phyloP scores from a whole-genome alignment of 2,797 vertebrate species.

The Uromys caudimaculatus region DNA sequence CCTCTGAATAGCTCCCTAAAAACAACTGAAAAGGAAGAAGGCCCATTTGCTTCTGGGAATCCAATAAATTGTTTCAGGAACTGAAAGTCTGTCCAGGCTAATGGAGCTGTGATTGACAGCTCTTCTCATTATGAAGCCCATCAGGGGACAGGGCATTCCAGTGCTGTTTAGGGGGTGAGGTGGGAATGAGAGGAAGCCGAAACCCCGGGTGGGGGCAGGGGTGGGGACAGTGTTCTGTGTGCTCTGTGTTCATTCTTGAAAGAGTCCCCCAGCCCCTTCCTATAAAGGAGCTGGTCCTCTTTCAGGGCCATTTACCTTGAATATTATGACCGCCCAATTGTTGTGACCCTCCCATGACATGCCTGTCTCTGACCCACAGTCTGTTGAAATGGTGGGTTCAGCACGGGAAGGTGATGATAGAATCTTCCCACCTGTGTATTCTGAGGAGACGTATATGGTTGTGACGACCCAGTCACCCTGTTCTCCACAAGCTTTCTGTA shows the following conservation, averaged over 20 bases:
- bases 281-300: not conserved
- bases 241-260: not conserved
- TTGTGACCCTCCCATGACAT: accelerated
- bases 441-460: accelerated
- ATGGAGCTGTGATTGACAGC: slow-evolving; percentile 91
- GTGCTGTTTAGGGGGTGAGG: slow-evolving; percentile 83
- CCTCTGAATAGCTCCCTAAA: slow-evolving; percentile 87
- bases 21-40: slow-evolving; percentile 85
- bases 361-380: not conserved
- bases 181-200: slow-evolving; percentile 84
- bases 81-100: slow-evolving; percentile 89
- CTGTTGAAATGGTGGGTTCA: not conserved
- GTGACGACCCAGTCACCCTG: accelerated
- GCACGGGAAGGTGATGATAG: not conserved
- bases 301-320: not conserved
- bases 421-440: not conserved
- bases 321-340: accelerated
- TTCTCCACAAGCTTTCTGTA: not conserved
- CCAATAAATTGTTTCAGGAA: slow-evolving; percentile 91
- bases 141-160: slow-evolving; percentile 88
- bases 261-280: not conserved
- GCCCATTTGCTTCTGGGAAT: slow-evolving; percentile 88
- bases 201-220: slow-evolving; percentile 74
- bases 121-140: slow-evolving; percentile 88
- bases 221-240: not conserved